phyloP scores from a whole-genome alignment of 2,888 invertebrate genomes.

The Nephrotoma flavescens region DNA sequence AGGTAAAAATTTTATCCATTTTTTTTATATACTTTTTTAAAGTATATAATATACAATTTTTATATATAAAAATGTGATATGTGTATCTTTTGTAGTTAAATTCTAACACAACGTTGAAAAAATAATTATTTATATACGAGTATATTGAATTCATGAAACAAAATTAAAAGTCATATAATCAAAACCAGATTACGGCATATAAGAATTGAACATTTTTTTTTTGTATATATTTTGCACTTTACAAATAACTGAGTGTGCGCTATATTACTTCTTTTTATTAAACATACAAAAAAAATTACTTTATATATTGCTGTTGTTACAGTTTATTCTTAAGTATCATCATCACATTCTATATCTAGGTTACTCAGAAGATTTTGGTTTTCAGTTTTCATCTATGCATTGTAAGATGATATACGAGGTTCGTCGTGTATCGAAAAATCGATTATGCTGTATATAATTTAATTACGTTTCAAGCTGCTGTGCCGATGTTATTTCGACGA shows the following conservation, averaged over 20 bases:
- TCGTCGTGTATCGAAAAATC: too few relatives aligned
- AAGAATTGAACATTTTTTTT: background rate
- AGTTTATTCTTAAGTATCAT: background rate
- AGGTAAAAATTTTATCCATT: background rate
- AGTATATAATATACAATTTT: background rate
- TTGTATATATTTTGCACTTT: background rate
- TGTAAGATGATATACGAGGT: too few relatives aligned
- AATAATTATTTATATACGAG: background rate
- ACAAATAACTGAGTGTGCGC: conserved; percentile 1
- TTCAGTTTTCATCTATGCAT: background rate
- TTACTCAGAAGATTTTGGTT: background rate
- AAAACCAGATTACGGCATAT: background rate
- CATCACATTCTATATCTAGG: background rate
- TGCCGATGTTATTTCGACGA: too few relatives aligned
- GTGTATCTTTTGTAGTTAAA: background rate
- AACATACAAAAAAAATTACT: background rate
- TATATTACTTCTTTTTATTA: background rate
- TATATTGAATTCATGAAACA: background rate
- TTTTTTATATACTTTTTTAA: background rate
- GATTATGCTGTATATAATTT: too few relatives aligned
- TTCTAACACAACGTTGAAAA: background rate
- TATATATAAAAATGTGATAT: background rate
- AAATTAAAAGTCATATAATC: background rate
- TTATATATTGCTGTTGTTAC: background rate
- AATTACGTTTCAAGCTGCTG: too few relatives aligned